A percentile compares a stretch with the other conserved stretches of the same genome.
Conservation (phyloP, 2,113 vertebrate genomes). For the Pelecanoides urinatrix region DNA sequence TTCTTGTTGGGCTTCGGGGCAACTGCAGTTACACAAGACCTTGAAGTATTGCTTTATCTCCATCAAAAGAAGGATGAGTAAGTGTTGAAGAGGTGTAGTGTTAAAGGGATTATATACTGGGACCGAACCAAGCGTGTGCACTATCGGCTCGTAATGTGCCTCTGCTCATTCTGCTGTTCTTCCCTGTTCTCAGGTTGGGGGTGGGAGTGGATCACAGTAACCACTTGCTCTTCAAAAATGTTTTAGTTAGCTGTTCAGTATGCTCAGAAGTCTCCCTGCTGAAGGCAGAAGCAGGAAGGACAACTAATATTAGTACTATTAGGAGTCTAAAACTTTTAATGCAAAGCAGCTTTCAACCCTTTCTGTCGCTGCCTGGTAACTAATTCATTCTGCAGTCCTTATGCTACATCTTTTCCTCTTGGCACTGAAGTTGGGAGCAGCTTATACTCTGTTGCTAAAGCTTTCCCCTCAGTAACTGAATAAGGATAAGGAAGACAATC, state of each 20-base stretch:
- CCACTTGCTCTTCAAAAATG: neutral
- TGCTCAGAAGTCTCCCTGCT: neutral
- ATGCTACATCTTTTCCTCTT: neutral
- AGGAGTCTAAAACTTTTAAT: neutral
- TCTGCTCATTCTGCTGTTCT: conserved; percentile 15
- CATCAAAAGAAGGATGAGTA: conserved; percentile 52
- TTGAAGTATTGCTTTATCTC: neutral
- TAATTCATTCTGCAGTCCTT: neutral
- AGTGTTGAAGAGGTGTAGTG: conserved; percentile 56
- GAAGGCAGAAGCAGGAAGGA: conserved; percentile 31
- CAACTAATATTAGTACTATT: neutral
- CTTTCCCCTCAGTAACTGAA: neutral
- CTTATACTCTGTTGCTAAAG: neutral
- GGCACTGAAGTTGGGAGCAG: neutral
- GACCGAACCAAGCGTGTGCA: neutral
- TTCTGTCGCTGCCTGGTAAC: conserved; percentile 21
- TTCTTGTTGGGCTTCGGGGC: neutral
- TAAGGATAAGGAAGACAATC: neutral
- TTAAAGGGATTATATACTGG: conserved; percentile 17
- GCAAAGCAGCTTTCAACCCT: neutral
- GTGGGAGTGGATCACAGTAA: conserved; percentile 11
- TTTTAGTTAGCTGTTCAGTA: neutral
- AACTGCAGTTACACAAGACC: conserved; percentile 12
- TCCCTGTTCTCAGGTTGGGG: neutral
- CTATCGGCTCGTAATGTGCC: neutral